Percentiles rank a stretch among this genome's conserved stretches.
These are phyloP conservation scores for Catajapyx aquilonaris DNA, from an alignment of 1,140 invertebrate species.

Conservation along the genomic window DNA sequence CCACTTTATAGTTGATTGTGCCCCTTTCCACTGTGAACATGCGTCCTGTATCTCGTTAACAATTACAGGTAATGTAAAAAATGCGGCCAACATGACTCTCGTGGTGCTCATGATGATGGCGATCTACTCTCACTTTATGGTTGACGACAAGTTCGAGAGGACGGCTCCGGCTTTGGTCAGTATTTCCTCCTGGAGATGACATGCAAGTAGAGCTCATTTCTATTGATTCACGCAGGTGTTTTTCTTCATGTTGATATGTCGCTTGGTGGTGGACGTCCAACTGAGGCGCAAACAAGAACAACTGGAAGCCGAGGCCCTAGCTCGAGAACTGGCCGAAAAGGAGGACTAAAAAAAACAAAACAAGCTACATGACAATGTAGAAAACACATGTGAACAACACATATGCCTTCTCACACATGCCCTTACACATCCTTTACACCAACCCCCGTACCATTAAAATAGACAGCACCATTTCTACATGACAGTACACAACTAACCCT, in stretches of 20 bases:
- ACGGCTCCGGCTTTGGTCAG: conserved; percentile 66
- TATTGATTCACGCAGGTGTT: too few species aligned
- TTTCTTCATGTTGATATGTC: neutral
- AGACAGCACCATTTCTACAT: too few species aligned
- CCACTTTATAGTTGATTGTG: neutral
- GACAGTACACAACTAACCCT: too few species aligned
- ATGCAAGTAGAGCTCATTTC: neutral
- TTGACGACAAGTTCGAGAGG: conserved; percentile 79
- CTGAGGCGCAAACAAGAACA: neutral
- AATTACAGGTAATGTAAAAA: conserved; percentile 60
- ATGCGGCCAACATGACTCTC: conserved; percentile 61
- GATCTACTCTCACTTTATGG: conserved; percentile 79
- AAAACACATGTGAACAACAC: too few species aligned
- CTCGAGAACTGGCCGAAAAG: neutral
- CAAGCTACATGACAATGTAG: too few species aligned
- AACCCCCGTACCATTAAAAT: too few species aligned
- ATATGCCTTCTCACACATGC: too few species aligned
- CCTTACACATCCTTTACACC: too few species aligned
- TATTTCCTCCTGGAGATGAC: conserved; percentile 2
- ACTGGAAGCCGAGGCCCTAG: neutral
- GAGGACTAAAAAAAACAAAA: neutral
- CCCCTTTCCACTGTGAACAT: neutral
- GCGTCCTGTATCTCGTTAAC: neutral
- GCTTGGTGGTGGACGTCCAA: neutral
- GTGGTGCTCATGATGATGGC: conserved; percentile 65